Base-by-base conservation (phyloP, 2,888 invertebrate species). In the Melipona bicolor region DNA sequence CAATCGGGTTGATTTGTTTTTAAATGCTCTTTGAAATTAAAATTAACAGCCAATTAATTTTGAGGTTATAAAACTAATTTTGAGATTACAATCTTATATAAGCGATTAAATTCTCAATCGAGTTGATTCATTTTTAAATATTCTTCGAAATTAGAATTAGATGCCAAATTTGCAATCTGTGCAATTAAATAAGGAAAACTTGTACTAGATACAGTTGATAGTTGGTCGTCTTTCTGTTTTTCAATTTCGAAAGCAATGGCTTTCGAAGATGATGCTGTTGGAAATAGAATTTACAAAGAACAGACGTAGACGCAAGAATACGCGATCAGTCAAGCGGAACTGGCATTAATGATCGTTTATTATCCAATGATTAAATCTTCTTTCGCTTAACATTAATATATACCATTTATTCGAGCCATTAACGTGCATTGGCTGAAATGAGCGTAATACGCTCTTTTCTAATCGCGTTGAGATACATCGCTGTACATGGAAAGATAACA, bases 341-440 rank as follows among this genome's bases (percentile, higher is more conserved):
- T 6, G 56, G 9, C 65, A 73, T 65, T 72, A 78, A 78, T 56
- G 65, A 50, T 19, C 56, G n/a, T 17, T n/a, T 15, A 54, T 78
- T 78, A 65, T 72, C 56, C n/a, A 65, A 65, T 43, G 24, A 21
- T 65, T 56, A 27, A 64, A 50, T 49, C 64, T 72, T 54, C 43
- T 64, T 72, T 32, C 64, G 52, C 24, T 56, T n/a, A 5, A 9
- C 6, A 50, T 21, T 36, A 59, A 61, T 32, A 50, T 36, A 27
- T 21, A 49, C n/a, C 6, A 27, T 36, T n/a, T 52, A 56, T 19
- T 24, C 0, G 4, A 52, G 13, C 17, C 32, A 56, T 56, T 65
- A n/a, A 73, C 36, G 32, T n/a, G 32, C 32, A n/a, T 36, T 71
- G 4, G 5, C 36, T 17, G 27, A 32, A 50, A 62, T 43, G 9